Percentiles rank a stretch among this genome's conserved stretches.
Conservation (phyloP, 2,113 vertebrate genomes). For the Mola mola region DNA sequence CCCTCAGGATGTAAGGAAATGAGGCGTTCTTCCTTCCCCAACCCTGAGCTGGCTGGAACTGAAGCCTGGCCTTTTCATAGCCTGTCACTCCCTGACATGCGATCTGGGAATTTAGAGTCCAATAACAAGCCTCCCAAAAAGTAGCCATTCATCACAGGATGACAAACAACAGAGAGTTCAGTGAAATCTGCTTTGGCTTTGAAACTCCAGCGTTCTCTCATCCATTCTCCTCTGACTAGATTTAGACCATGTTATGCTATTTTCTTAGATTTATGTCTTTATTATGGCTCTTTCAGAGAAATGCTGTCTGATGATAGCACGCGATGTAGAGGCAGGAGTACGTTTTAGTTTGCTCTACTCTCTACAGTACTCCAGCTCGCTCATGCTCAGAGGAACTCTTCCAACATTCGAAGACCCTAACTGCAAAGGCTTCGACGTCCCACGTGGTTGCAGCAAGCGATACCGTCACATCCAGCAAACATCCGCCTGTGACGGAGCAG, state of each 20-base stretch:
- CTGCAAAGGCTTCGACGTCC: constrained; percentile 32
- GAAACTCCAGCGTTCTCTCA: constrained; percentile 22
- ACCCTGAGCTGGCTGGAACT: constrained; percentile 49
- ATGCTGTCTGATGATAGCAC: constrained; percentile 44
- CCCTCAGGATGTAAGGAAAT: constrained; percentile 76
- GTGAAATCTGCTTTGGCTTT: constrained; percentile 22
- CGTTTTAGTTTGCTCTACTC: constrained; percentile 70
- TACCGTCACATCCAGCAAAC: constrained; percentile 54
- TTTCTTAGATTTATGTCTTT: constrained; percentile 46
- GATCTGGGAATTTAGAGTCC: constrained; percentile 52
- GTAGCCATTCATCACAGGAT: constrained; percentile 46
- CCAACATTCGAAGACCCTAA: constrained; percentile 59
- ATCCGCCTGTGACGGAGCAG: constrained; percentile 29
- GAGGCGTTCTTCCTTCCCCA: constrained; percentile 63
- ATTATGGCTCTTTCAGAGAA: constrained; percentile 42
- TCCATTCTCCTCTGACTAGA: constrained; percentile 13
- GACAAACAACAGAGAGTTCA: constrained; percentile 33
- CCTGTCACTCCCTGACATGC: constrained; percentile 32
- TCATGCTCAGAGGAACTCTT: constrained; percentile 72
- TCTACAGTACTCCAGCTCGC: constrained; percentile 75
- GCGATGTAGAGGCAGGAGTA: constrained; percentile 44
- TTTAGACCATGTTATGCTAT: constrained; percentile 23
- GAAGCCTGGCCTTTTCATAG: constrained; percentile 31
- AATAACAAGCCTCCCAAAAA: constrained; percentile 53
- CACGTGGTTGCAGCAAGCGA: constrained; percentile 39